Evolutionary conservation across 2,888 invertebrate species (phyloP).

Genomic region (Drosophila sordidula): DNA sequence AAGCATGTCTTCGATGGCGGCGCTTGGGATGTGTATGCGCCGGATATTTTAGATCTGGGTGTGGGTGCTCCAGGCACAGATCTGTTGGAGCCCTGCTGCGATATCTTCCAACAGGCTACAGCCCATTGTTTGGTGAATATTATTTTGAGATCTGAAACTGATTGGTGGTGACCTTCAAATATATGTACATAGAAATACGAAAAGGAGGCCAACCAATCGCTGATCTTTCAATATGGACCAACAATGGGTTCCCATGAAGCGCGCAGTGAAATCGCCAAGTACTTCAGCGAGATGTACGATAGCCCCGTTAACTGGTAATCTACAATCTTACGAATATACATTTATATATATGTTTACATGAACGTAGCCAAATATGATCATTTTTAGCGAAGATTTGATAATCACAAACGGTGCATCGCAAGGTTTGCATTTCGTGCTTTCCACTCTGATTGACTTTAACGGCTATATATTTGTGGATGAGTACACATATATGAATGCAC

Average conservation of each 20-base stretch:
- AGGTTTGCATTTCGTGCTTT: constrained; percentile 86
- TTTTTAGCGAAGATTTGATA: constrained; percentile 86
- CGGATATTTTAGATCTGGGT: constrained; percentile 85
- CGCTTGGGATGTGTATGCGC: constrained; percentile 85
- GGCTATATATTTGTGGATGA: constrained; percentile 88
- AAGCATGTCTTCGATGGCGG: constrained; percentile 86
- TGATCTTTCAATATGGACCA: constrained; percentile 87
- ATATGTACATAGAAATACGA: constrained; percentile 66
- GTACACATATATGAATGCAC: constrained; percentile 88
- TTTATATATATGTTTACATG: neutral
- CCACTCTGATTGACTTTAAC: constrained; percentile 86
- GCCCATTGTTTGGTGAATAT: constrained; percentile 85
- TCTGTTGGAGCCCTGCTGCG: constrained; percentile 85
- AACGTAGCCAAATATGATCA: constrained; percentile 25
- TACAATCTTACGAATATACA: too few relatives aligned
- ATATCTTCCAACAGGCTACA: constrained; percentile 85
- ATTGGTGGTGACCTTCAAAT: constrained; percentile 2
- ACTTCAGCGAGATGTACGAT: constrained; percentile 85
- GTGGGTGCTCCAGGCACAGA: constrained; percentile 87
- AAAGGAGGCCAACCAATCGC: constrained; percentile 65
- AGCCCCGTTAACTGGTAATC: constrained; percentile 84
- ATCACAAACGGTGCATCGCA: constrained; percentile 88
- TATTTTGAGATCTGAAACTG: neutral
- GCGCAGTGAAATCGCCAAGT: constrained; percentile 85
- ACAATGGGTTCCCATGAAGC: constrained; percentile 86